phyloP scores from a whole-genome alignment of 2,113 vertebrate genomes.

The Oxygymnocypris stewartii region DNA sequence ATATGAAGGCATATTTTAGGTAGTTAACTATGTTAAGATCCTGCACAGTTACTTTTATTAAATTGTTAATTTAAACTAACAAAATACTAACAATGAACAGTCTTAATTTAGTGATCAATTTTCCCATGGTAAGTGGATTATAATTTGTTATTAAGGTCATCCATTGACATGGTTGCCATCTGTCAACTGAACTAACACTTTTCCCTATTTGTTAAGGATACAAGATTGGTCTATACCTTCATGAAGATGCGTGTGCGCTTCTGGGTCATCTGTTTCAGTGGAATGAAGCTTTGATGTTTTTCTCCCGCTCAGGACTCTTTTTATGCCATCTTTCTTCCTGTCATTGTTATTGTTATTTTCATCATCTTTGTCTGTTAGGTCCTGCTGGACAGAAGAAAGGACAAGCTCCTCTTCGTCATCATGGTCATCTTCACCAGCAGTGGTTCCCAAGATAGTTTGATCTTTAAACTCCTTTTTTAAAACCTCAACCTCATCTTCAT shows the following conservation, averaged over 20 bases:
- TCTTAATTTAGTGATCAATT: neutral
- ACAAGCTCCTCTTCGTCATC: neutral
- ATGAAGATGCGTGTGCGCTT: constrained; percentile 8
- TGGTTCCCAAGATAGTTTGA: neutral
- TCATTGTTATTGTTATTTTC: constrained; percentile 72
- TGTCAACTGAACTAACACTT: constrained; percentile 3
- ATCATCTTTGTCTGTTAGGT: constrained; percentile 52
- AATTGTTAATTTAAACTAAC: neutral
- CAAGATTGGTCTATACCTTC: constrained; percentile 62
- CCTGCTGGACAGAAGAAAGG: neutral
- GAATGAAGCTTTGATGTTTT: constrained; percentile 15
- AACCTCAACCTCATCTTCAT: constrained; percentile 41
- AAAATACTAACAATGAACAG: neutral
- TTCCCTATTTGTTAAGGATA: constrained; percentile 30
- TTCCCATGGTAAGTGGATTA: neutral
- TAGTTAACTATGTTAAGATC: constrained; percentile 9
- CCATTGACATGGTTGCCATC: neutral
- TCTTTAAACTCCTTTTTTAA: neutral
- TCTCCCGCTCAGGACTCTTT: constrained; percentile 37
- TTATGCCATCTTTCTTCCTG: constrained; percentile 55
- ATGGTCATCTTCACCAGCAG: constrained; percentile 35
- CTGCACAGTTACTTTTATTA: neutral
- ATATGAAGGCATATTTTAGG: neutral
- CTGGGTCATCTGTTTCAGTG: constrained; percentile 32
- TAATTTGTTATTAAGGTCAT: neutral